These are phyloP conservation scores for Sus cebifrons DNA, from an alignment of 2,797 vertebrate genomes.

Conservation along the genomic window DNA sequence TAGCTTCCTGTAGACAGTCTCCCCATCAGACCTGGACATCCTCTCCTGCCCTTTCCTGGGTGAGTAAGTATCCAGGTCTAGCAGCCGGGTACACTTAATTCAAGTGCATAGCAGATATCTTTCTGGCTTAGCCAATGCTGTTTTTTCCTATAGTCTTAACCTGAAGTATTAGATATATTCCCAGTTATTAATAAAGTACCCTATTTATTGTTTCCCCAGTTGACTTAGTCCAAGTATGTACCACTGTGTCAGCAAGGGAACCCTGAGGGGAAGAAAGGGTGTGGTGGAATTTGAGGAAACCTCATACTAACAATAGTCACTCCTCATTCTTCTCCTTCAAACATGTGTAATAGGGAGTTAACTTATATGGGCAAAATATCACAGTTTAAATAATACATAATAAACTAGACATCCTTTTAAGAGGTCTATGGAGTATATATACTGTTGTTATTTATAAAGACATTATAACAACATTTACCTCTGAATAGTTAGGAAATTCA, in stretches of 20 bases:
- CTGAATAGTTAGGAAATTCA: conserved; percentile 54
- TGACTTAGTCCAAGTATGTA: neutral
- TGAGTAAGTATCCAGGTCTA: neutral
- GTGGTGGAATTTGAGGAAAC: neutral
- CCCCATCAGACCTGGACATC: neutral
- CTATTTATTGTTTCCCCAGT: neutral
- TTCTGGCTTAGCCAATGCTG: neutral
- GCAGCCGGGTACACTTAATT: neutral
- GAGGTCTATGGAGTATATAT: neutral
- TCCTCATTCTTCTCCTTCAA: neutral
- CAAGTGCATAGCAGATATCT: neutral
- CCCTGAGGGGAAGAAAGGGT: neutral
- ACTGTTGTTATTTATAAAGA: neutral
- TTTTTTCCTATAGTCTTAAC: neutral
- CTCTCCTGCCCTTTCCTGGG: neutral
- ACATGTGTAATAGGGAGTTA: neutral
- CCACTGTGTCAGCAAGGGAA: neutral
- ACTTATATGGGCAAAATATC: neutral
- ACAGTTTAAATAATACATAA: conserved; percentile 34
- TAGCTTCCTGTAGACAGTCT: neutral
- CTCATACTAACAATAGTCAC: neutral
- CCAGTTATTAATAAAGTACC: conserved; percentile 10
- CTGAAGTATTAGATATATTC: neutral
- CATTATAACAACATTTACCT: neutral
- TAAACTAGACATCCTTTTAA: conserved; percentile 20